Base-by-base conservation (phyloP, 2,113 vertebrate species). In the Cardinalis cardinalis region DNA sequence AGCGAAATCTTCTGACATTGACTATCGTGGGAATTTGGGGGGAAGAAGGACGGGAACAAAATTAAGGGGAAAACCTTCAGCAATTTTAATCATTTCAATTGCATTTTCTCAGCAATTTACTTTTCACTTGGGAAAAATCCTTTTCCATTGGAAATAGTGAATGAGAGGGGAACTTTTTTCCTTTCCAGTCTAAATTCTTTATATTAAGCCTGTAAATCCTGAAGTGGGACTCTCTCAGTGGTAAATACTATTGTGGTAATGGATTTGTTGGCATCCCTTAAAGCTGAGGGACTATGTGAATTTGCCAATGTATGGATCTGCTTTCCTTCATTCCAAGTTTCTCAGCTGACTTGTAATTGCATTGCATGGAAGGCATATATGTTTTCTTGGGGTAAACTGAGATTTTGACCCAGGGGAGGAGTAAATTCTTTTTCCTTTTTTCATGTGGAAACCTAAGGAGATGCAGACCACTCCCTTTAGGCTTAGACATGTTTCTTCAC, bases 71-170 rank as follows among this genome's bases (percentile, higher is more conserved):
- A 93, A 95, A 95, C 84, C 79, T 86, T 84, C 63, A 87, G 85
- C 71, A 95, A 71, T 96, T 97, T 95, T 87, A 95, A 93, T 96
- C 41, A 91, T 93, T 95, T 93, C 79, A 91, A 68, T 94, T 94
- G 87, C 55, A 72, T 96, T 95, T 96, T 96, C 90, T 95, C 94
- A 94, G 89, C 94, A 95, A 95, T 96, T 96, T 96, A 76, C 66
- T 96, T 95, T 95, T 92, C 96, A 92, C 95, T 93, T 91, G 95
- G 95, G 95, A 86, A 89, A 88, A 96, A 83, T 71, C 25, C 74
- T 90, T 91, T 88, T 93, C 87, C 87, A 92, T 64, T 94, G 83
- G 87, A 96, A 93, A 90, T 51, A 69, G 76, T 65, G 79, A 93
- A 80, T 61, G 63, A 34, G 74, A 91, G 87, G 51, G 74, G 60